Evolutionary conservation across 2,888 invertebrate species (phyloP).

Genomic region (Ernsta delagoae): DNA sequence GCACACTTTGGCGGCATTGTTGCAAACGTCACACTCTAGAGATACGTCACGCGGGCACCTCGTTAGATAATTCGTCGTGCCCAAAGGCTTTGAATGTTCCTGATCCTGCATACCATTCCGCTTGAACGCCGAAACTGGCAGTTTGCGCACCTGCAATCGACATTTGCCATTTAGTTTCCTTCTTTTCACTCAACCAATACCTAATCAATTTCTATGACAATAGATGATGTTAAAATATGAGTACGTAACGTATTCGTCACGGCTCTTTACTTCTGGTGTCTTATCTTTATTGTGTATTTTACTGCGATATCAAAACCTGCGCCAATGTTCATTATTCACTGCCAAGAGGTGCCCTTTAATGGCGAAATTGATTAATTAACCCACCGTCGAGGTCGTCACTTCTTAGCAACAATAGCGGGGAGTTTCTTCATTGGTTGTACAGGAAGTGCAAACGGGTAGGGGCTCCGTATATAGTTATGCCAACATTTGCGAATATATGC

Average conservation of each 20-base stretch:
- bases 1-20: constrained; percentile 53
- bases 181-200: background rate
- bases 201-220: background rate
- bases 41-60: constrained; percentile 68
- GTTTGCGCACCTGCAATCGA: constrained; percentile 73
- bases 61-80: constrained; percentile 68
- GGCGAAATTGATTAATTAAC: constrained; percentile 51
- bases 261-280: background rate
- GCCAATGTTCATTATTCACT: constrained; percentile 42
- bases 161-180: constrained; percentile 56
- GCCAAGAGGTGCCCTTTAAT: constrained; percentile 43
- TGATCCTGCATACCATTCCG: constrained; percentile 80
- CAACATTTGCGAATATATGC: constrained; percentile 72
- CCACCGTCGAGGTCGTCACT: constrained; percentile 53
- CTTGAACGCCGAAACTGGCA: constrained; percentile 76
- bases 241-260: background rate
- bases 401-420: constrained; percentile 56
- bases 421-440: constrained; percentile 72
- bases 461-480: constrained; percentile 59
- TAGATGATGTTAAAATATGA: background rate
- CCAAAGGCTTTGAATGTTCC: constrained; percentile 69
- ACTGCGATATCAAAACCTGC: constrained; percentile 37
- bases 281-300: constrained; percentile 24
- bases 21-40: constrained; percentile 61
- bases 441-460: constrained; percentile 59